Evolutionary conservation across 1,140 invertebrate genomes (phyloP).

Genomic region (Drosophila subpulchrella): DNA sequence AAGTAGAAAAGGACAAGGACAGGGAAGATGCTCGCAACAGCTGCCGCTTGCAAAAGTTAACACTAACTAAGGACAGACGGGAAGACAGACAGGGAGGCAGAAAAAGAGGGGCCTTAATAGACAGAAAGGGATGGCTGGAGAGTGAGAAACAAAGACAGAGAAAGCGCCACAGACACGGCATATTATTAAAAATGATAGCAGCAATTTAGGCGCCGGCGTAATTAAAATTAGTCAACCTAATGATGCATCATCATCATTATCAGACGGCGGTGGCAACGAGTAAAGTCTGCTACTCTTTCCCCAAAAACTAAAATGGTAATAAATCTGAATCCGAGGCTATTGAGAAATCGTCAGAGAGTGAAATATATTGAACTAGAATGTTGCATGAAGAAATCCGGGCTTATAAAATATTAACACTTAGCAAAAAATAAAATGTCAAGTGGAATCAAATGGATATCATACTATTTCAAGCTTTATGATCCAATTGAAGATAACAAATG

Average conservation of each 20-base stretch:
- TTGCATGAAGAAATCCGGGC: too few species aligned
- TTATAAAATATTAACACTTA: too few species aligned
- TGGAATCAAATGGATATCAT: too few species aligned
- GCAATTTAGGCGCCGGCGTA: constrained; percentile 75
- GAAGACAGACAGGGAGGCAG: constrained; percentile 29
- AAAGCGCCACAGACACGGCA: constrained; percentile 38
- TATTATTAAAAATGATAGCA: constrained; percentile 82
- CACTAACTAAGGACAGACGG: constrained; percentile 50
- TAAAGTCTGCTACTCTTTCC: neutral
- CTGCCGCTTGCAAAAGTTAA: constrained; percentile 71
- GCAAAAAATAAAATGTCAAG: too few species aligned
- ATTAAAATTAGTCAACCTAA: constrained; percentile 82
- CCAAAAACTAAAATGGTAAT: neutral
- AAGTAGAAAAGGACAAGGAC: constrained; percentile 10
- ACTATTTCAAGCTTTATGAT: too few species aligned
- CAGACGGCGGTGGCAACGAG: constrained; percentile 25
- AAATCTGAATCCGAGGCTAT: neutral
- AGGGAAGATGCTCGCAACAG: constrained; percentile 52
- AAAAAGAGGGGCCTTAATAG: constrained; percentile 22
- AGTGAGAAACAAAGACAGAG: neutral
- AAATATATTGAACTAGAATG: neutral
- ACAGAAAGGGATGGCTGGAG: constrained; percentile 15
- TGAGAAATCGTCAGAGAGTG: neutral
- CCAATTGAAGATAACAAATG: too few species aligned
- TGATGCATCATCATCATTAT: constrained; percentile 77